Percentiles rank a stretch among this genome's conserved stretches.
phyloP scores from a whole-genome alignment of 2,888 invertebrate genomes.

The Phaonia tiefii region DNA sequence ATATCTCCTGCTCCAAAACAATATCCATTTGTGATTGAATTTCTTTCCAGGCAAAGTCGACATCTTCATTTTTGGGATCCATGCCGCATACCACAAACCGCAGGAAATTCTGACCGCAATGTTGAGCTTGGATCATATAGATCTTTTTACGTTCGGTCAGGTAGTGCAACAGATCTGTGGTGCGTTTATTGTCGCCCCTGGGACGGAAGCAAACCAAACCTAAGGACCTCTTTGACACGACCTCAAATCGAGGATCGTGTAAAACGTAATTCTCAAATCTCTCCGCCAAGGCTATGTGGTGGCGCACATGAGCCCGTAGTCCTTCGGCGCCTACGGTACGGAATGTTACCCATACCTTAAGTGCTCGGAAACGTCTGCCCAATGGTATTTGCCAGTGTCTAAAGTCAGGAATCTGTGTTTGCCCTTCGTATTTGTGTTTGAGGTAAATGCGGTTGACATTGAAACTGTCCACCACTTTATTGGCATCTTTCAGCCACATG shows the following conservation, averaged over 20 bases:
- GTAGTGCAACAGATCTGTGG: slow-evolving; percentile 86
- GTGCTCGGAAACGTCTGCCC: slow-evolving; percentile 91
- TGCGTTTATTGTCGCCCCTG: slow-evolving; percentile 86
- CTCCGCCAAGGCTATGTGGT: slow-evolving; percentile 88
- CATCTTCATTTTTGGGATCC: slow-evolving; percentile 85
- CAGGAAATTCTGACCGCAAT: slow-evolving; percentile 86
- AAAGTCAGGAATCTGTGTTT: slow-evolving; percentile 83
- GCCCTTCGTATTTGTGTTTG: slow-evolving; percentile 86
- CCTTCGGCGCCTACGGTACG: slow-evolving; percentile 91
- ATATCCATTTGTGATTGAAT: slow-evolving; percentile 83
- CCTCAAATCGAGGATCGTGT: slow-evolving; percentile 89
- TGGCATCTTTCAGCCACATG: slow-evolving; percentile 93
- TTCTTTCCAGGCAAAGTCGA: slow-evolving; percentile 87
- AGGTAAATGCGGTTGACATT: slow-evolving; percentile 95
- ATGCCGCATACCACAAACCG: slow-evolving; percentile 92
- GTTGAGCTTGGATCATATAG: slow-evolving; percentile 90
- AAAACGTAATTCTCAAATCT: slow-evolving; percentile 88
- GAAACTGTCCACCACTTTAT: slow-evolving; percentile 90
- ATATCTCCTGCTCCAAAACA: slow-evolving; percentile 69
- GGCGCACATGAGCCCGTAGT: slow-evolving; percentile 88
- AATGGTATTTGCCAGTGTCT: slow-evolving; percentile 92
- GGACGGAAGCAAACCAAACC: slow-evolving; percentile 95
- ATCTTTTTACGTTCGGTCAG: slow-evolving; percentile 89
- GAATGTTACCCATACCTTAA: slow-evolving; percentile 97
- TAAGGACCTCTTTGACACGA: slow-evolving; percentile 87